Conservation (phyloP, 1,140 invertebrate genomes). For the Cephus cinctus region DNA sequence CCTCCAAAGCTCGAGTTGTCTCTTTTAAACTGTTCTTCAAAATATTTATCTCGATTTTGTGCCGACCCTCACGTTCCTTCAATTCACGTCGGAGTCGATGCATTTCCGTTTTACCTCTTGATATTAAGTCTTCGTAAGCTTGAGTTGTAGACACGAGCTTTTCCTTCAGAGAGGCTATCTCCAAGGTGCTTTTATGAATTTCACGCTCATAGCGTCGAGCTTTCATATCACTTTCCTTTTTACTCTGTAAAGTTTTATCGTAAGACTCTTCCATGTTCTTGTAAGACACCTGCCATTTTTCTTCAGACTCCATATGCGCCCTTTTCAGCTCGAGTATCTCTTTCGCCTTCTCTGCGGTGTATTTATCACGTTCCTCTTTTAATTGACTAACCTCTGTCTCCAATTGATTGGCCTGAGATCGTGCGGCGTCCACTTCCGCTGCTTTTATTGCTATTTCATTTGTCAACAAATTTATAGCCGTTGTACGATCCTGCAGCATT, state of each 20-base stretch:
- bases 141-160: slow-evolving; percentile 28
- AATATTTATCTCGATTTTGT: slow-evolving; percentile 37
- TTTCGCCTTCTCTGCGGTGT: slow-evolving; percentile 19
- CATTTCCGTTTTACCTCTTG: slow-evolving; percentile 30
- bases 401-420: slow-evolving; percentile 19
- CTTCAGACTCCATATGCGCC: slow-evolving; percentile 19
- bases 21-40: slow-evolving; percentile 39
- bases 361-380: slow-evolving; percentile 25
- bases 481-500: slow-evolving; percentile 36
- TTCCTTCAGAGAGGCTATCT: slow-evolving; percentile 29
- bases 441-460: slow-evolving; percentile 28
- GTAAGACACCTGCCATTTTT: slow-evolving; percentile 24
- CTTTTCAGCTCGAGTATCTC: slow-evolving; percentile 27
- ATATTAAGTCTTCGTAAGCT: slow-evolving; percentile 37
- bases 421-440: slow-evolving; percentile 21
- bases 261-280: slow-evolving; percentile 30
- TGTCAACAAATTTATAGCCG: slow-evolving; percentile 32
- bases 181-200: slow-evolving; percentile 26
- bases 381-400: slow-evolving; percentile 21
- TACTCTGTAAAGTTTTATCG: slow-evolving; percentile 20
- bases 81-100: slow-evolving; percentile 32
- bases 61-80: slow-evolving; percentile 36
- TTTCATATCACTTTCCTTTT: slow-evolving; percentile 33
- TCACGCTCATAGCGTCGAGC: slow-evolving; percentile 32
- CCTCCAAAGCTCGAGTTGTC: slow-evolving; percentile 36